Base-by-base conservation (phyloP, 2,888 invertebrate genomes). In the Drosophila affinis region DNA sequence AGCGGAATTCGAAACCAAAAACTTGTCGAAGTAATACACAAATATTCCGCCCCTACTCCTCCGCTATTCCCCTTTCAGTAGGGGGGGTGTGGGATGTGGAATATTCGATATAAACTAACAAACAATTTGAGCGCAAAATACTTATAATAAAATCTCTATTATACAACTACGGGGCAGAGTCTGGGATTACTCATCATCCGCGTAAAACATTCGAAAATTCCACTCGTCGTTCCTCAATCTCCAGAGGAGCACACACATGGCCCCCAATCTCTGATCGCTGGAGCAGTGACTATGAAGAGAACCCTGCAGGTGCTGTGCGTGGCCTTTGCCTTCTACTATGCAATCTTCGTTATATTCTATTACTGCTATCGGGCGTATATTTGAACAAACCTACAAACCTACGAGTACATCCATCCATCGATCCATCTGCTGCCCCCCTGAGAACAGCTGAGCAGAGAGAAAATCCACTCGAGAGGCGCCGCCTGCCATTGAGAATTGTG, bases 261-360 rank as follows among this genome's bases (percentile, higher is more conserved):
- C 83, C 83, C 68, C 39, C 2, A 7, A 7, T 29, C 46, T 27
- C 18, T 46, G 18, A 45, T 70, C 24, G 21, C 5, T 21, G 59
- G 52, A 18, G 29, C 7, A 29, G 29, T 45, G 32, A 78, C 75
- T 63, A 82, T 81, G 78, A 80, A 75, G 79, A 14, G 39, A 7
- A 77, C 67, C 53, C 64, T 87, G 63, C 78, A 74, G 72, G 75
- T 89, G 63, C 77, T 90, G 60, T 77, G 79, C 68, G 68, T 74
- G 61, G 73, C 75, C 47, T 90, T 90, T 75, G 76, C 81, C 46
- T 80, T 80, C 70, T 90, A 79, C 78, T 90, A 90, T 83, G 79
- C 83, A 69, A 70, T 88, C 29, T 90, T 90, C 58, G 51, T 90
- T 58, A 68, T 82, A 70, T 90, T 89, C 75, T 90, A 90, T 75